Conservation (phyloP, 2,113 vertebrate genomes). For the Lichenostomus cassidix region DNA sequence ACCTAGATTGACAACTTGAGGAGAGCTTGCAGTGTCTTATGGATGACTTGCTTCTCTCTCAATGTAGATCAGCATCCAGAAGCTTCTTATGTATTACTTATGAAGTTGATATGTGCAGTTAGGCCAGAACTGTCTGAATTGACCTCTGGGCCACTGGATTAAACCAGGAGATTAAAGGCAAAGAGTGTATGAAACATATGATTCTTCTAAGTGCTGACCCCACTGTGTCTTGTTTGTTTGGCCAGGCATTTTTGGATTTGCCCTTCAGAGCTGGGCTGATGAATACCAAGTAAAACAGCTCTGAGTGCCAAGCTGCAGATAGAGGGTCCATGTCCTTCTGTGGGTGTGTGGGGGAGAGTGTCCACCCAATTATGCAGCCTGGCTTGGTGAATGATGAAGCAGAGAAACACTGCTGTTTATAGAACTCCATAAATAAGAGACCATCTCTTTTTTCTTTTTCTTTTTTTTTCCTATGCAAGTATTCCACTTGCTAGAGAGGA, state of each 20-base stretch:
- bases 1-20: constrained; percentile 44
- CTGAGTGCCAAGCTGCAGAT: background rate
- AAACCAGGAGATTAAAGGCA: constrained; percentile 13
- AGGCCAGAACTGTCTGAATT: constrained; percentile 15
- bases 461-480: background rate
- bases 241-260: constrained; percentile 32
- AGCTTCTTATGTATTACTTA: constrained; percentile 39
- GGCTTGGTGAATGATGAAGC: background rate
- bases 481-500: background rate
- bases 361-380: constrained; percentile 16
- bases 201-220: background rate
- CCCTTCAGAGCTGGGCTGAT: constrained; percentile 33
- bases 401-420: background rate
- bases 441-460: background rate
- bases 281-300: background rate
- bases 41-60: constrained; percentile 53
- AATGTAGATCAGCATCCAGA: constrained; percentile 36
- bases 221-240: constrained; percentile 17
- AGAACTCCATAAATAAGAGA: constrained; percentile 15
- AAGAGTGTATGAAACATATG: background rate
- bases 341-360: background rate
- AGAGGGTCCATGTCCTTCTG: background rate
- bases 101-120: background rate
- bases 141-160: constrained; percentile 50
- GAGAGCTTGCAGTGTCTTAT: background rate